Evolutionary conservation across 35 echinoderm and acorn worm species (phyloP), one percentile per base, ranked within the genome.

Genomic region (Nesometra sesokonis): DNA sequence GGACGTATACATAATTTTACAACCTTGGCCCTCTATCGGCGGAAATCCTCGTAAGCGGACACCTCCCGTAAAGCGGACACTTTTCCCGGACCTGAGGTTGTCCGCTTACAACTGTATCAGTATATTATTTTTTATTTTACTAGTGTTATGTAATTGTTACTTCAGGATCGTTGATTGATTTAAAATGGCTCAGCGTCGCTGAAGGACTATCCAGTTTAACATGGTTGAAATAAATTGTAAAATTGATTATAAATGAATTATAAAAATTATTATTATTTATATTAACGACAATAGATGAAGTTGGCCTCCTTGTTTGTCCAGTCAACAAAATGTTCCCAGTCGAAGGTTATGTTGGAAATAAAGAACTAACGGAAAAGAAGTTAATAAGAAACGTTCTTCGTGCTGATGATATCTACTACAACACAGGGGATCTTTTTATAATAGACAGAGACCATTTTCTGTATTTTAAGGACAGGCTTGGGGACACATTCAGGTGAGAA

Each of bases 391-490:
- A 94, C 77, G 96, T 94, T 0, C 88, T 93, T 33, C 37, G 86
- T 85, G 92, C 94, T 0, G 92, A 93, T 19, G 95, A 98, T 84
- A 81, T 94, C 1, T 98, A 93, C 85, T 98, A 91, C 82, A 98
- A 98, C 78, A 98, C 92, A 0, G 95, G 95, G 5, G 95, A 98
- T 77, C 89, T 98, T 13, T 84, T 98, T 23, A 47, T 91, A n/a
- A 86, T 82, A 57, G 92, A 98, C 79, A 81, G 89, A 47, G 87
- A 91, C 31, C 81, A 91, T 85, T 91, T 90, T 46, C 79, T 98
- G 17, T 98, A 92, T 35, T 98, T 98, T 85, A 98, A 98, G 87
- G 95, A 98, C 47, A 78, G 95, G 11, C 84, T 98, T 31, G 95
- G 95, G 17, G 95, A 98, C 39, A 98, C 95, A 36, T 98, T 98